Percentiles rank a stretch among this genome's conserved stretches.
phyloP scores from a whole-genome alignment of 2,888 invertebrate species.

The Beris morrisii region DNA sequence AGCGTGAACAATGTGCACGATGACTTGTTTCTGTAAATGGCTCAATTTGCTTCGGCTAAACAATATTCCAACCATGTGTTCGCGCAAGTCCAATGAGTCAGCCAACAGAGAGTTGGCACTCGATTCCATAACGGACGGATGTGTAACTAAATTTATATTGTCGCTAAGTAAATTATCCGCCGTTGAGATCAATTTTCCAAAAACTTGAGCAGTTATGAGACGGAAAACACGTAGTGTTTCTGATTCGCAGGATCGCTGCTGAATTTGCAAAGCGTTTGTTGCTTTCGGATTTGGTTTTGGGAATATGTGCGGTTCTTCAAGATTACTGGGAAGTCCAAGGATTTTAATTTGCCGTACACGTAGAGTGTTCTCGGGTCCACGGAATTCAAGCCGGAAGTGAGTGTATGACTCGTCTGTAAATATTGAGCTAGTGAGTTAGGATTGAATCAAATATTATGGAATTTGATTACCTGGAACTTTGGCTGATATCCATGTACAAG shows the following conservation, averaged over 20 bases:
- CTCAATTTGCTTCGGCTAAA: slow-evolving; percentile 93
- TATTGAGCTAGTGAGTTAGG: background rate
- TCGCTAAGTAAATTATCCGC: slow-evolving; percentile 58
- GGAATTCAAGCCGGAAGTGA: slow-evolving; percentile 78
- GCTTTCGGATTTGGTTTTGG: slow-evolving; percentile 49
- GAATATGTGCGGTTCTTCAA: slow-evolving; percentile 41
- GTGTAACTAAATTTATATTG: slow-evolving; percentile 36
- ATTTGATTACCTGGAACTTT: slow-evolving; percentile 67
- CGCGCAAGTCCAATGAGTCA: slow-evolving; percentile 74
- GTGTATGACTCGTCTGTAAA: slow-evolving; percentile 59
- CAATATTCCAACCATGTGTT: slow-evolving; percentile 95
- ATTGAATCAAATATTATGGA: background rate
- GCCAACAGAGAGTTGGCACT: slow-evolving; percentile 52
- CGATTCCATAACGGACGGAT: slow-evolving; percentile 49
- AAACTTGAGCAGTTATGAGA: slow-evolving; percentile 87
- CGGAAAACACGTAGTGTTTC: slow-evolving; percentile 92
- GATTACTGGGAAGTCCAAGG: slow-evolving; percentile 61
- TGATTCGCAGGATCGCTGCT: slow-evolving; percentile 85
- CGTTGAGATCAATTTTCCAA: slow-evolving; percentile 79
- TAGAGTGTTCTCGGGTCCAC: slow-evolving; percentile 88
- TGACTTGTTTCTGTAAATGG: slow-evolving; percentile 90
- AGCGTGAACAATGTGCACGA: slow-evolving; percentile 86
- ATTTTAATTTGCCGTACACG: slow-evolving; percentile 81
- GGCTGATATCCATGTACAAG: slow-evolving; percentile 90
- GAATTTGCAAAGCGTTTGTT: slow-evolving; percentile 60